A percentile compares a stretch with the other conserved stretches of the same genome.
phyloP scores from a whole-genome alignment of 2,888 invertebrate species.

The Scaptodrosophila latifasciaeformis region DNA sequence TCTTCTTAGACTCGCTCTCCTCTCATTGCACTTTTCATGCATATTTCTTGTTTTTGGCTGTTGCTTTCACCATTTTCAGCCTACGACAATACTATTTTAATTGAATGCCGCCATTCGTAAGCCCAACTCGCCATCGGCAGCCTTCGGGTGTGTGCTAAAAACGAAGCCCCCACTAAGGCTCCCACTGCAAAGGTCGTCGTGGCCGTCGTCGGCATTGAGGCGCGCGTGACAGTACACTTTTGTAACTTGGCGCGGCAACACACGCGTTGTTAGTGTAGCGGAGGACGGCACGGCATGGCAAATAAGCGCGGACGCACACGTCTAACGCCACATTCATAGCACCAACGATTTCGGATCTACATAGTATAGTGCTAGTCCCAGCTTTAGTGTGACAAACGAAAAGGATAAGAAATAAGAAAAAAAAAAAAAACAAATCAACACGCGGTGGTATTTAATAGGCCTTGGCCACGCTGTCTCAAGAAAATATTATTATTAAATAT shows the following conservation, averaged over 20 bases:
- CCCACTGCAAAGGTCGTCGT: slow-evolving; percentile 50
- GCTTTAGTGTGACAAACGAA: background rate
- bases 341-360: background rate
- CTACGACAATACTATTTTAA: slow-evolving; percentile 71
- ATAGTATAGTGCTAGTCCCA: too few species aligned
- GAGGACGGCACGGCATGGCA: slow-evolving; percentile 33
- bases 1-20: slow-evolving; percentile 5
- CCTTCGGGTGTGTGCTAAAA: slow-evolving; percentile 57
- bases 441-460: too few species aligned
- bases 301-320: slow-evolving; percentile 17
- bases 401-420: too few species aligned
- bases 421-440: too few species aligned
- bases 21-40: slow-evolving; percentile 33
- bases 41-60: slow-evolving; percentile 38
- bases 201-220: slow-evolving; percentile 70
- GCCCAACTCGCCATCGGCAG: background rate
- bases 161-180: slow-evolving; percentile 38
- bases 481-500: background rate
- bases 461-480: too few species aligned
- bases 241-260: slow-evolving; percentile 68
- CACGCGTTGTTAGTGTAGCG: slow-evolving; percentile 21
- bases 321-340: background rate
- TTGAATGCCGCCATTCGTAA: slow-evolving; percentile 38
- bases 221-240: slow-evolving; percentile 73
- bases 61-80: slow-evolving; percentile 51